These are phyloP conservation scores for Troilus luridus DNA, from an alignment of 2,888 invertebrate species.

Conservation along the genomic window DNA sequence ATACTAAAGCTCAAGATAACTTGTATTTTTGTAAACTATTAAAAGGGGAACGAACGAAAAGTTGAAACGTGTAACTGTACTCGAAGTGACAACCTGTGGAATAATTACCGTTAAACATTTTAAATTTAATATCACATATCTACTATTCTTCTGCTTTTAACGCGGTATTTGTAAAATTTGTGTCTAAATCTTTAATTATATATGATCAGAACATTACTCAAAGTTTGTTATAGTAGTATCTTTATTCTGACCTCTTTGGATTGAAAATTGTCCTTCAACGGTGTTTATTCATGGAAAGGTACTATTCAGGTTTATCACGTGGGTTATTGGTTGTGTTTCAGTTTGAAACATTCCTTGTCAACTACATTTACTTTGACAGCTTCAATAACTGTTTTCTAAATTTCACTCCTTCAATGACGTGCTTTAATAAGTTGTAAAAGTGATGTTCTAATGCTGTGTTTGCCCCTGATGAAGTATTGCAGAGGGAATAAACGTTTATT, in stretches of 20 bases:
- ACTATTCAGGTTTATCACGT: not conserved
- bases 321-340: not conserved
- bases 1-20: no score
- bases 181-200: no score
- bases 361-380: not conserved
- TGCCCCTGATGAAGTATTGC: constrained; percentile 32
- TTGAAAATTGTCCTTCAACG: not conserved
- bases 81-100: no score
- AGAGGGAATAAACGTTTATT: constrained; percentile 38
- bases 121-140: no score
- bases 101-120: no score
- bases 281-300: not conserved
- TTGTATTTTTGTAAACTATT: no score
- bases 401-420: not conserved
- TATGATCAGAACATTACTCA: no score
- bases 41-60: no score
- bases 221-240: no score
- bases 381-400: not conserved
- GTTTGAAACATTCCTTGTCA: not conserved
- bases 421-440: not conserved
- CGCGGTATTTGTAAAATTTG: no score
- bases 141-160: no score
- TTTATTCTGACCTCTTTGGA: not conserved
- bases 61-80: no score
- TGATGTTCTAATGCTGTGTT: not conserved